Evolutionary conservation across 1,140 invertebrate species (phyloP).

Genomic region (Pararge aegeria): DNA sequence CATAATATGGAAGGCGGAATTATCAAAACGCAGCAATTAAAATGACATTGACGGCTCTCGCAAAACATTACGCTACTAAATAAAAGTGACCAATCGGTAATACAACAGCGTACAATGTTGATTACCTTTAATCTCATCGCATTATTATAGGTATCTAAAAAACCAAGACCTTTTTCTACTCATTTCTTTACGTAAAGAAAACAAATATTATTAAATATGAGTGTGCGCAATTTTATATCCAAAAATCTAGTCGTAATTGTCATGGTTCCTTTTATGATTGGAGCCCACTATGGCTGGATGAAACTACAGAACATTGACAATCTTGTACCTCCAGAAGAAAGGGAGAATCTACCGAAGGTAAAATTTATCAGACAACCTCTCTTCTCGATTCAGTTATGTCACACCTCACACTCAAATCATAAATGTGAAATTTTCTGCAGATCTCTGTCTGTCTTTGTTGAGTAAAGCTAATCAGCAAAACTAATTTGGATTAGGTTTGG

Average conservation of each 20-base stretch:
- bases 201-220: conserved; percentile 37
- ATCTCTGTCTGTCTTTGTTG: too few species aligned
- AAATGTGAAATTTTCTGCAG: too few species aligned
- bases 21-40: neutral
- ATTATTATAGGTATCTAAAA: too few species aligned
- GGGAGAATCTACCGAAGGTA: conserved; percentile 59
- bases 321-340: conserved; percentile 69
- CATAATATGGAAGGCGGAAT: too few species aligned
- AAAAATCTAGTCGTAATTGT: conserved; percentile 72
- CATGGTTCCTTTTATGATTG: conserved; percentile 73
- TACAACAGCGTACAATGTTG: neutral
- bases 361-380: too few species aligned
- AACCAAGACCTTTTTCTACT: too few species aligned
- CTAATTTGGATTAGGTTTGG: too few species aligned
- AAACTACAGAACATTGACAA: conserved; percentile 74
- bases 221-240: conserved; percentile 49
- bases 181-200: too few species aligned
- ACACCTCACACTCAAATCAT: too few species aligned
- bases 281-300: conserved; percentile 77
- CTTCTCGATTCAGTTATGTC: too few species aligned
- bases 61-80: conserved; percentile 9
- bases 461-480: too few species aligned
- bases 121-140: neutral
- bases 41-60: conserved; percentile 1
- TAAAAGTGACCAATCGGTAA: neutral